phyloP scores from a whole-genome alignment of 2,113 vertebrate genomes.

The Charadrius vociferus region DNA sequence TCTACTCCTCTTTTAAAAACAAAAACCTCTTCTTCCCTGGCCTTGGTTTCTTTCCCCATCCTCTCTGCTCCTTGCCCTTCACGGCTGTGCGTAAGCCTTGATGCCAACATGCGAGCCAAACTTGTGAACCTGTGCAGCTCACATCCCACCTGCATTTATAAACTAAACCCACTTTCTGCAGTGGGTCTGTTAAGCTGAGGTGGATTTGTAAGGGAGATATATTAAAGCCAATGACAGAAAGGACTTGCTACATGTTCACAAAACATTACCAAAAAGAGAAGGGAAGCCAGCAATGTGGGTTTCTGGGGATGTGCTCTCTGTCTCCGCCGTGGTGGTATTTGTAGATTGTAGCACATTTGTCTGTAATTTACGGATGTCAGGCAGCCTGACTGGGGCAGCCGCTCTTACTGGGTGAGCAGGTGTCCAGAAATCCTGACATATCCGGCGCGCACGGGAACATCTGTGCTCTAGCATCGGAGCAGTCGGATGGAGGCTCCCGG shows the following conservation, averaged over 20 bases:
- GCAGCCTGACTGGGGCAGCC: neutral
- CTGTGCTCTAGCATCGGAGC: neutral
- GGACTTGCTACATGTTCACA: neutral
- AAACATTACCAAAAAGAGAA: neutral
- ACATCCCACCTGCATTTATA: neutral
- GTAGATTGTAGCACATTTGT: neutral
- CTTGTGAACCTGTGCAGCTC: neutral
- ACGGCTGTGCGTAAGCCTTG: neutral
- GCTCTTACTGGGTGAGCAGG: neutral
- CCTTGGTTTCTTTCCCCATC: neutral
- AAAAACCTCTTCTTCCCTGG: neutral
- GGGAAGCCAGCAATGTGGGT: neutral
- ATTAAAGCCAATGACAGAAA: neutral
- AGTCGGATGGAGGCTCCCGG: neutral
- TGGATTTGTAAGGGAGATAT: neutral
- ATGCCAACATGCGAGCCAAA: neutral
- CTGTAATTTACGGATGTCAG: constrained; percentile 13
- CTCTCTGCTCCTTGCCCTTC: neutral
- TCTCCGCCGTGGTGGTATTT: fast-evolving
- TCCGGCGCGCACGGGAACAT: neutral
- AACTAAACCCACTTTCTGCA: neutral
- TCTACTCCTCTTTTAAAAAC: neutral
- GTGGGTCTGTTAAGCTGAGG: neutral
- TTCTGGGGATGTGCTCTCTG: neutral
- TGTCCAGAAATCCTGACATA: constrained; percentile 41